Evolutionary conservation across 2,888 invertebrate genomes (phyloP), one percentile per base, ranked within the genome.

Genomic region (Pseudococcus viburni): DNA sequence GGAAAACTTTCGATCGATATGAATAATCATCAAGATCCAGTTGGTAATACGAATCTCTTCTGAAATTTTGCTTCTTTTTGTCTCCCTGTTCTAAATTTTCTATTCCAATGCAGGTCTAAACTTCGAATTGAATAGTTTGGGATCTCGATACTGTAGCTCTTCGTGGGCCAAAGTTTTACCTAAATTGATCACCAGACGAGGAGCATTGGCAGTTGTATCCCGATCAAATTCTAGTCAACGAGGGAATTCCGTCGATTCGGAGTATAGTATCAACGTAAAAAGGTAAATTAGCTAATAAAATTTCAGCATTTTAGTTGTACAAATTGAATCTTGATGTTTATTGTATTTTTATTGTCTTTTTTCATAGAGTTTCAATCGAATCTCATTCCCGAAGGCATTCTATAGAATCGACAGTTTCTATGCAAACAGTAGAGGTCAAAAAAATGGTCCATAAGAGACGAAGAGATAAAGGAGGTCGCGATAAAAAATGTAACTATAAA

Each of bases 121-220:
- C 90, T 95, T 95, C 90, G 95, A 95, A 90, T 90, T 95, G 84
- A 95, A 96, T 91, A 95, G 95, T 84, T 94, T 94, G 84, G 93
- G 93, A 12, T 96, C 95, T 89, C 95, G 95, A 90, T 96, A 97
- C 90, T 93, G 98, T 86, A 97, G 97, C 88, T 97, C 98, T 0
- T 96, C 97, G 0, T 98, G 97, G 96, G 97, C 96, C 68, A 96
- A 96, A 88, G 96, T 97, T 90, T 92, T 98, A 89, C 98, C 98
- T 0, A 95, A 96, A 90, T 94, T 98, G 91, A 95, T 98, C 0
- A 94, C 95, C 9, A 93, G 98, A 3, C 94, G 98, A 90, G 96
- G 96, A 90, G 98, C 97, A 0, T 92, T 98, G 15, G 95, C 94
- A 89, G 93, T 94, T 91, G 92, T 93, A 88, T 91, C 83, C 22